Evolutionary conservation across 2,113 vertebrate species (phyloP).

Genomic region (Casuarius casuarius): DNA sequence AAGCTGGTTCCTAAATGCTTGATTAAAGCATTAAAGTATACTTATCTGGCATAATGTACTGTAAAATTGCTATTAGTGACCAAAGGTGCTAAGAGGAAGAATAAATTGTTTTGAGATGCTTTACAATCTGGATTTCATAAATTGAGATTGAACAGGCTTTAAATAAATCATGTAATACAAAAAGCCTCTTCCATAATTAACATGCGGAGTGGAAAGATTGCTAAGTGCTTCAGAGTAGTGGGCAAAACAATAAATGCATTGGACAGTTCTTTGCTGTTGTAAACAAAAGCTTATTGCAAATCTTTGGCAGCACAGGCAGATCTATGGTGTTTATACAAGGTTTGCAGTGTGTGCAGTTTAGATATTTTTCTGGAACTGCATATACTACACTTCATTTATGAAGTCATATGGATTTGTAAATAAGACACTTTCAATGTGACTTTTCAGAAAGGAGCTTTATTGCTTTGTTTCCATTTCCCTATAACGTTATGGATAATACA

Average conservation of each 20-base stretch:
- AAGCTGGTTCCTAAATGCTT: conserved; percentile 66
- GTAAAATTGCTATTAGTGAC: conserved; percentile 50
- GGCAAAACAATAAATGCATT: background rate
- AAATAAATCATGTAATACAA: conserved; percentile 73
- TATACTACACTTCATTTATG: background rate
- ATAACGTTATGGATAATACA: background rate
- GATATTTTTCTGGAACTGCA: background rate
- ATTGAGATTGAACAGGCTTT: conserved; percentile 58
- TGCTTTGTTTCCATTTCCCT: background rate
- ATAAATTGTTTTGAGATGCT: conserved; percentile 65
- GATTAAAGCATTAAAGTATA: conserved; percentile 55
- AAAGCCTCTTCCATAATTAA: conserved; percentile 69
- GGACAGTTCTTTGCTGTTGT: conserved; percentile 5
- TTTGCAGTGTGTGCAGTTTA: background rate
- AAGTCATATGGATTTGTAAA: background rate
- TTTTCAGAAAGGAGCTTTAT: background rate
- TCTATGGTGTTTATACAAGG: background rate
- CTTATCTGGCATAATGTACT: conserved; percentile 60
- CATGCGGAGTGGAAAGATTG: conserved; percentile 40
- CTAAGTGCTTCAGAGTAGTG: conserved; percentile 26
- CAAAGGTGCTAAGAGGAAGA: conserved; percentile 48
- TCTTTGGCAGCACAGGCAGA: background rate
- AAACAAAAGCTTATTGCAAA: conserved; percentile 31
- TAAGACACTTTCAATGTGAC: background rate
- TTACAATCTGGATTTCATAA: conserved; percentile 71